Conservation (phyloP, 2,888 invertebrate genomes). For the Dynastes tityus region DNA sequence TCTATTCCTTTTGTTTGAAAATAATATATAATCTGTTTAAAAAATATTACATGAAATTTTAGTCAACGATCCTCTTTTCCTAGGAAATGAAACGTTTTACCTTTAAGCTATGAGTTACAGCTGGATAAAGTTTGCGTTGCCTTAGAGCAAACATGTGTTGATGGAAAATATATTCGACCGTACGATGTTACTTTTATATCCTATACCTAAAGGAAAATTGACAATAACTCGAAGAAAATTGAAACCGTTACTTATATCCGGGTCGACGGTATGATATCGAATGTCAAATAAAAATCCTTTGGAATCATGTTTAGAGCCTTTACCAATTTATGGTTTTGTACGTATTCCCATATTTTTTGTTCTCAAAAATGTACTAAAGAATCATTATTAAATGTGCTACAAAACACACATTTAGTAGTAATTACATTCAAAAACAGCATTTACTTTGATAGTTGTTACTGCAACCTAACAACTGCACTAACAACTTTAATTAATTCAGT, state of each 20-base stretch:
- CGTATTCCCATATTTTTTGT: too few relatives aligned
- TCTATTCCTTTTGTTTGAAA: too few relatives aligned
- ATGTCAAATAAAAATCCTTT: slow-evolving; percentile 22
- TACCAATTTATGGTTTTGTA: not conserved
- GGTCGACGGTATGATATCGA: slow-evolving; percentile 26
- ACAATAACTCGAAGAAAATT: slow-evolving; percentile 50
- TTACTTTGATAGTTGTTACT: too few relatives aligned
- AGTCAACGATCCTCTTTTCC: not conserved
- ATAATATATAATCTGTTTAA: not conserved
- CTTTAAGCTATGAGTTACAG: slow-evolving; percentile 29
- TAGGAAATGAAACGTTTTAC: not conserved
- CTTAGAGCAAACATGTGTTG: slow-evolving; percentile 49
- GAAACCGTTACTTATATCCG: slow-evolving; percentile 48
- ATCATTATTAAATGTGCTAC: too few relatives aligned
- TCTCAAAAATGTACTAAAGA: too few relatives aligned
- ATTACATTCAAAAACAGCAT: too few relatives aligned
- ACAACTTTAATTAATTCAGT: too few relatives aligned
- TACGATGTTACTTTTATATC: slow-evolving; percentile 15
- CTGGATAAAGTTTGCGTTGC: slow-evolving; percentile 29
- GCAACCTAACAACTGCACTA: too few relatives aligned
- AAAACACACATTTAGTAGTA: too few relatives aligned
- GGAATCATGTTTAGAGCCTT: not conserved
- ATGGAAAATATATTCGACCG: slow-evolving; percentile 35
- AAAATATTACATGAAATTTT: not conserved
- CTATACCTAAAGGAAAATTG: slow-evolving; percentile 47